Evolutionary conservation across 2,888 invertebrate species (phyloP).

Genomic region (Brachyptera putata): DNA sequence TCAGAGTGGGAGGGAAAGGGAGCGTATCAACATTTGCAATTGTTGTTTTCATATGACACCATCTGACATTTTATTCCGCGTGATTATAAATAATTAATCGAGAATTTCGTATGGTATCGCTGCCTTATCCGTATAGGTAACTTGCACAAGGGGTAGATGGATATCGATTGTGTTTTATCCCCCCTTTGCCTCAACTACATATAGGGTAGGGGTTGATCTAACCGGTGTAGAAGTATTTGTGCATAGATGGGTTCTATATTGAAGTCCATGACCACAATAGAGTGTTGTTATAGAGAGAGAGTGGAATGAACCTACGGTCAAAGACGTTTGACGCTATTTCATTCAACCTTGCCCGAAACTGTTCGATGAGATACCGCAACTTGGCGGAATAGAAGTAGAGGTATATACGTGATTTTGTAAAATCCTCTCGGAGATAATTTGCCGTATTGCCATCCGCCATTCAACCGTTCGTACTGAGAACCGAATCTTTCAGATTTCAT

Average conservation of each 20-base stretch:
- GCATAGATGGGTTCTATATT: not conserved
- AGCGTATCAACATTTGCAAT: not conserved
- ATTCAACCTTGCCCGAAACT: constrained; percentile 18
- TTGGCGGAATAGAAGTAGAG: not conserved
- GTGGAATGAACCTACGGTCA: constrained; percentile 20
- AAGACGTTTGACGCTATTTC: constrained; percentile 14
- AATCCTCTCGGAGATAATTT: no score
- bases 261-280: not conserved
- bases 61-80: not conserved
- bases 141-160: constrained; percentile 5
- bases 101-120: not conserved
- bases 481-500: no score
- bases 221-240: not conserved
- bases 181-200: no score
- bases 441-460: no score
- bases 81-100: constrained; percentile 13
- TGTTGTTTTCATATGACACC: constrained; percentile 12
- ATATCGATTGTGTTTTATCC: constrained; percentile 7
- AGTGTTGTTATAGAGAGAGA: no score
- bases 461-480: no score
- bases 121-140: not conserved
- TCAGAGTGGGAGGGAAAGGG: no score
- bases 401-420: no score
- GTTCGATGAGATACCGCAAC: constrained; percentile 1
- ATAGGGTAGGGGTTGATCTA: not conserved